Conservation (phyloP, 35 echinoderm and acorn worm species). For the Heliocidaris erythrogramma region DNA sequence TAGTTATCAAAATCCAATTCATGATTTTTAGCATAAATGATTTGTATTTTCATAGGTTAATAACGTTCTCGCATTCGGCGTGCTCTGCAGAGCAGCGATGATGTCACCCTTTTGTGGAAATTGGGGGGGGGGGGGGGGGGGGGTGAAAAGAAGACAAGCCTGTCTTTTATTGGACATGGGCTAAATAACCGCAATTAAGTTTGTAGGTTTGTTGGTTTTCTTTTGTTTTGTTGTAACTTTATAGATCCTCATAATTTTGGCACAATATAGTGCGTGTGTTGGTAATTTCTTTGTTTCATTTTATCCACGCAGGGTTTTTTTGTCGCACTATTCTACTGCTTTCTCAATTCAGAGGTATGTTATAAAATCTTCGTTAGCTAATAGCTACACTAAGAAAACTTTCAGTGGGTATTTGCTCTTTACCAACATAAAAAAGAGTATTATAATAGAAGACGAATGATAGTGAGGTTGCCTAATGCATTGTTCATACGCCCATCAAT, state of each 20-base stretch:
- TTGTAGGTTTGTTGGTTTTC: too few relatives aligned
- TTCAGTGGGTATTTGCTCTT: not conserved
- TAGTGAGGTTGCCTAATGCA: not conserved
- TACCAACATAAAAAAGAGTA: not conserved
- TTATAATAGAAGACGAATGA: not conserved
- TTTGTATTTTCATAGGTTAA: too few relatives aligned
- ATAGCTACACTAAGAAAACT: not conserved
- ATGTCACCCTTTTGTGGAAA: not conserved
- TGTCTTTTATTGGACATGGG: not conserved
- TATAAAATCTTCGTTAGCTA: not conserved
- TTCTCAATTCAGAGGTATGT: not conserved
- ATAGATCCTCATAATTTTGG: too few relatives aligned
- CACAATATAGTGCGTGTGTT: too few relatives aligned
- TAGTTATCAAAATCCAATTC: not conserved
- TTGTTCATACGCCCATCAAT: not conserved
- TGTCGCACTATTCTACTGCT: not conserved
- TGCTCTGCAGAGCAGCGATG: too few relatives aligned
- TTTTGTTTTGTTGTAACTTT: too few relatives aligned
- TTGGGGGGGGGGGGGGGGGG: too few relatives aligned
- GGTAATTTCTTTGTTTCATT: too few relatives aligned
- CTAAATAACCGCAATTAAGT: too few relatives aligned
- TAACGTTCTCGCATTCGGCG: too few relatives aligned
- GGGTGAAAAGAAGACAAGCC: not conserved
- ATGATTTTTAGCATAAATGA: too few relatives aligned
- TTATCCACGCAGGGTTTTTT: not conserved